Evolutionary conservation across 1,140 invertebrate genomes (phyloP).

Genomic region (Neuroterus valhalla): DNA sequence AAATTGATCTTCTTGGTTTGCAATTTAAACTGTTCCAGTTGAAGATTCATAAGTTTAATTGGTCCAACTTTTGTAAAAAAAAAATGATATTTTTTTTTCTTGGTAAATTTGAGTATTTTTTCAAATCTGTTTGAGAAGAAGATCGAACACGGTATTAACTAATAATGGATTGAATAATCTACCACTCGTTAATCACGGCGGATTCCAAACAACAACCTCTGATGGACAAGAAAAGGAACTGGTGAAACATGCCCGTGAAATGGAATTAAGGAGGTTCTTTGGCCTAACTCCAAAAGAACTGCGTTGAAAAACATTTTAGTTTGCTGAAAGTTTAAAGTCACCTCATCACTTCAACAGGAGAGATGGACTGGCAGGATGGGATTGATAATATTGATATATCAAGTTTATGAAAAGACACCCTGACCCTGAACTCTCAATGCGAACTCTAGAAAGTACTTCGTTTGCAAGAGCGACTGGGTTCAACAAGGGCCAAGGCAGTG

Average conservation of each 20-base stretch:
- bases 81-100: too few species aligned
- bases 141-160: not conserved
- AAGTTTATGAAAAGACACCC: slow-evolving; percentile 66
- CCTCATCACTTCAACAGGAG: slow-evolving; percentile 57
- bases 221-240: not conserved
- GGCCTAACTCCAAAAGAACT: slow-evolving; percentile 37
- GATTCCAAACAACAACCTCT: not conserved
- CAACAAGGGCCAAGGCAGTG: slow-evolving; percentile 58
- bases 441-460: slow-evolving; percentile 68
- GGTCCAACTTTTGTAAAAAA: too few species aligned
- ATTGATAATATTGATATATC: slow-evolving; percentile 69
- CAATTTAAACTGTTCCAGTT: too few species aligned
- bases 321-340: slow-evolving; percentile 50
- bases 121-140: not conserved
- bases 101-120: too few species aligned
- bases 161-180: not conserved
- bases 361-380: slow-evolving; percentile 63
- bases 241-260: not conserved
- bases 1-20: too few species aligned
- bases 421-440: slow-evolving; percentile 65
- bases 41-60: too few species aligned
- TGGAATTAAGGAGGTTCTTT: not conserved
- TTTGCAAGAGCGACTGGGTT: slow-evolving; percentile 64
- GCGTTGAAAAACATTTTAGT: slow-evolving; percentile 51
- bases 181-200: not conserved